Conservation (phyloP, 2,888 invertebrate species). For the Petrophora chlorosata region DNA sequence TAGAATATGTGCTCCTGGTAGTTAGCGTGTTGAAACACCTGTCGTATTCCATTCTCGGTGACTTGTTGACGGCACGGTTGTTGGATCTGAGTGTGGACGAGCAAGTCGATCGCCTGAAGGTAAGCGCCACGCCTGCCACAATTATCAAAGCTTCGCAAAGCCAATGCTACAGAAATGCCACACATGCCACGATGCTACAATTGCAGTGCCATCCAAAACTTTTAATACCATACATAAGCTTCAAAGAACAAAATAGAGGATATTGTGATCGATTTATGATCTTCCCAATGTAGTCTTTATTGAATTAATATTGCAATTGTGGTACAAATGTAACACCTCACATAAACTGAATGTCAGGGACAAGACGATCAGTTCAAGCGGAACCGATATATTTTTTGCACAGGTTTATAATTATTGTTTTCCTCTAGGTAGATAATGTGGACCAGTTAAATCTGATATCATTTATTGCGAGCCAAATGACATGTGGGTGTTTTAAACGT, state of each 20-base stretch:
- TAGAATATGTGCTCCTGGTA: conserved; percentile 5
- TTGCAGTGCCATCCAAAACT: too few relatives aligned
- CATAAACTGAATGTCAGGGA: conserved; percentile 35
- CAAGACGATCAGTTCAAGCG: conserved; percentile 24
- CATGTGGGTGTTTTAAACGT: conserved; percentile 3
- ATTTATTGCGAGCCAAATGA: conserved; percentile 5
- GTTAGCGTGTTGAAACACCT: neutral
- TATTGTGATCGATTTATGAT: conserved; percentile 15
- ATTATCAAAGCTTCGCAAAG: conserved; percentile 39
- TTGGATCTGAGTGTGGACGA: too few relatives aligned
- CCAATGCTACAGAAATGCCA: conserved; percentile 46
- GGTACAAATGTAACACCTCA: conserved; percentile 18
- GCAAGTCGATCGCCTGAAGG: too few relatives aligned
- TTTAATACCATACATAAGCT: too few relatives aligned
- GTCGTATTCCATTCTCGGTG: too few relatives aligned
- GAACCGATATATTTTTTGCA: conserved; percentile 22
- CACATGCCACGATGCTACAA: conserved; percentile 25
- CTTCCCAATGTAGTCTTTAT: neutral
- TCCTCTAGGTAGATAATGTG: conserved; percentile 9
- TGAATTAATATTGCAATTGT: conserved; percentile 3
- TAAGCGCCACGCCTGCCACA: too few relatives aligned
- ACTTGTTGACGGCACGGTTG: too few relatives aligned
- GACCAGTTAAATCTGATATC: neutral
- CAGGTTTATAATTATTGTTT: conserved; percentile 5
- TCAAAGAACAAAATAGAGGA: too few relatives aligned